phyloP scores from a whole-genome alignment of 2,888 invertebrate genomes.

The Dasysyrphus albostriatus region DNA sequence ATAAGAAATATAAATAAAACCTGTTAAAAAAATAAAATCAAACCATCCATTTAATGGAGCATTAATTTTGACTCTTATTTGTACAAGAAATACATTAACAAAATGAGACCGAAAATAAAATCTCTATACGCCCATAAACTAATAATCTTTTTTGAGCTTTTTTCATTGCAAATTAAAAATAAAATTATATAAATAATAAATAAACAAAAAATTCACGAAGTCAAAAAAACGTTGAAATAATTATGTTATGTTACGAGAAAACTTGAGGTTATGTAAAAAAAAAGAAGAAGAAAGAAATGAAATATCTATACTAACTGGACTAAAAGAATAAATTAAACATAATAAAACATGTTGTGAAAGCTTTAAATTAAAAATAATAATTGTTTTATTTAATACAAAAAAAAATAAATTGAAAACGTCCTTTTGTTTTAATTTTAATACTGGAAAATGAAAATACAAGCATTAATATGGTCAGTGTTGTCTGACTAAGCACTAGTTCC shows the following conservation, averaged over 20 bases:
- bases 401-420: conserved; percentile 2
- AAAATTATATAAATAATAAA: conserved; percentile 47
- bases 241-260: conserved; percentile 19
- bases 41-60: conserved; percentile 28
- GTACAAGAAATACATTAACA: conserved; percentile 40
- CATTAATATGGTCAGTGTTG: too few species aligned
- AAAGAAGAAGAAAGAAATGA: conserved; percentile 9
- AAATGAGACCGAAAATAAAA: conserved; percentile 23
- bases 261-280: conserved; percentile 29
- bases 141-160: conserved; percentile 68
- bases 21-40: conserved; percentile 14
- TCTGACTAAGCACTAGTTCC: too few species aligned
- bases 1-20: conserved; percentile 22
- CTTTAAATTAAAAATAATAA: conserved; percentile 75
- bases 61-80: conserved; percentile 51
- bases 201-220: conserved; percentile 20
- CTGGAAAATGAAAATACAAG: neutral
- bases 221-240: conserved; percentile 26
- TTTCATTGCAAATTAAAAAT: conserved; percentile 67
- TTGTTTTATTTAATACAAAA: conserved; percentile 73
- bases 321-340: conserved; percentile 50
- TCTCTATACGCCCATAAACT: conserved; percentile 57
- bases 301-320: conserved; percentile 44
- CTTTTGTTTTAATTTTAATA: conserved; percentile 3
- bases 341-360: conserved; percentile 77